Base-by-base conservation (phyloP, 2,797 vertebrate genomes). In the Anguilla anguilla region DNA sequence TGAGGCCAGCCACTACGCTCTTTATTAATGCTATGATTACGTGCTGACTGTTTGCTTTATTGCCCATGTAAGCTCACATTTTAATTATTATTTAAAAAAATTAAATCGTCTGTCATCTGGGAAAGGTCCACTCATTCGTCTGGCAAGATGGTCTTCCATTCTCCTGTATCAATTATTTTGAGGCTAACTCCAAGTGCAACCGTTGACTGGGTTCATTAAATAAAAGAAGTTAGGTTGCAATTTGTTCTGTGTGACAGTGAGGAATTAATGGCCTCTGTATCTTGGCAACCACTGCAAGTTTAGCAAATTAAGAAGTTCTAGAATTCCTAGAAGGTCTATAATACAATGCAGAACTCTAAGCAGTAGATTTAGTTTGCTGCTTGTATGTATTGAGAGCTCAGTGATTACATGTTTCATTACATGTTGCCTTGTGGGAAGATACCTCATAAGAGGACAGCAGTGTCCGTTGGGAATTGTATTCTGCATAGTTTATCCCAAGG, bases 11-110 rank as follows among this genome's bases (percentile, higher is more conserved):
- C 84, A 90, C 85, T 86, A 79, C 82, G 86, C 87, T 83, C 87
- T 61, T 87, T 88, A 83, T 88, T 88, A 88, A 90, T 89, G 79
- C 86, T 59, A 86, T 64, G 61, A 77, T 87, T 90, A 86, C 69
- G 55, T 79, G 69, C 74, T 17, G 72, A 88, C 87, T 59, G 31
- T 81, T 51, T 87, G 72, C 79, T 84, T 74, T 84, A 88, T 88
- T 83, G 28, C 67, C 88, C 87, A 49, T 83, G 28, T 25, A 85
- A 89, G 83, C 79, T 87, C 81, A 51, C 85, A 51, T 25, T 77
- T 84, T 87, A 87, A 88, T 89, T 89, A 88, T 88, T 61, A n/a
- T 59, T 11, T 10, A 4, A 28, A 28, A 88, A 79, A 88, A 84
- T 59, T 46, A 79, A 85, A 89, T 89, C 87, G 43, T 87, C 31